These are phyloP conservation scores for Australoheros scitulus DNA, from an alignment of 2,113 vertebrate species.

Conservation along the genomic window DNA sequence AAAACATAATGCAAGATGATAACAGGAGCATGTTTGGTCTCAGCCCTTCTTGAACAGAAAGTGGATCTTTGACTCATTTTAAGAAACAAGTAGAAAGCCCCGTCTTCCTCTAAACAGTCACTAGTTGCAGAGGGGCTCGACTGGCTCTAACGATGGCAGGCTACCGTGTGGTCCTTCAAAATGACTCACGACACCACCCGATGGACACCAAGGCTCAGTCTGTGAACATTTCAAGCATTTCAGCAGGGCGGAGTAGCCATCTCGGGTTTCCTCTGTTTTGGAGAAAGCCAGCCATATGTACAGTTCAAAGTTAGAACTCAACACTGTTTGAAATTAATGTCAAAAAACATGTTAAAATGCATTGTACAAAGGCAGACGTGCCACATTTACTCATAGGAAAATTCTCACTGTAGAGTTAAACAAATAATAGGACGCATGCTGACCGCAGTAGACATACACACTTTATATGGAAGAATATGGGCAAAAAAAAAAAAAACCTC, in stretches of 20 bases:
- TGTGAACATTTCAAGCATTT: constrained; percentile 1
- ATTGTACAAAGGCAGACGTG: constrained; percentile 51
- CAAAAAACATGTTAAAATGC: constrained; percentile 22
- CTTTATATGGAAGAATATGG: constrained; percentile 29
- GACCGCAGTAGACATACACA: constrained; percentile 64
- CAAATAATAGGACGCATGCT: constrained; percentile 70
- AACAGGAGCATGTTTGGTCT: constrained; percentile 43
- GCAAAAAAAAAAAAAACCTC: not conserved
- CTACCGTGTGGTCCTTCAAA: not conserved
- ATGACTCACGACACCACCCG: not conserved
- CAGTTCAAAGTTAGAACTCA: constrained; percentile 12
- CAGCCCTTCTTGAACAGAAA: constrained; percentile 32
- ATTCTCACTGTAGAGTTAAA: constrained; percentile 53
- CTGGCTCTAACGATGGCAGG: constrained; percentile 6
- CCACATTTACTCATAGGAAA: constrained; percentile 43
- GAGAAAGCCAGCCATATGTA: constrained; percentile 55
- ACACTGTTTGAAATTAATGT: constrained; percentile 12
- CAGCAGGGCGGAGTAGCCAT: not conserved
- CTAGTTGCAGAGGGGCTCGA: not conserved
- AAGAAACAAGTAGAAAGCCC: not conserved
- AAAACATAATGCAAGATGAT: not conserved
- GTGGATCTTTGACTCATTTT: constrained; percentile 24
- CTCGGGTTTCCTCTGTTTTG: constrained; percentile 27
- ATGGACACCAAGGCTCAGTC: not conserved
- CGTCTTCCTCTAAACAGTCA: not conserved